Evolutionary conservation across 2,888 invertebrate species (phyloP), one percentile per base, ranked within the genome.

Genomic region (Serripes groenlandicus): DNA sequence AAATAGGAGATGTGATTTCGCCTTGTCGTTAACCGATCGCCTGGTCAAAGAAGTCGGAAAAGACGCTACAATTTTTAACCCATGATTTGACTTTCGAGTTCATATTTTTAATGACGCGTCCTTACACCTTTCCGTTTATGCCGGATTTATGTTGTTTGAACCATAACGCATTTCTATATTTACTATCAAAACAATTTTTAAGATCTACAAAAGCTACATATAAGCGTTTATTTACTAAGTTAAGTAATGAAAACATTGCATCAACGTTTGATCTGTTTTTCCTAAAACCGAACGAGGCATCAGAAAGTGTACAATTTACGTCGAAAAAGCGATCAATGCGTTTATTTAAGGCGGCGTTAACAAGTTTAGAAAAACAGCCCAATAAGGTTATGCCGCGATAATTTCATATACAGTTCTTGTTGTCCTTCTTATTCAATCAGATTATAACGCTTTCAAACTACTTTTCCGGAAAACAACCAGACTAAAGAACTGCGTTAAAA

Each of bases 111-210:
- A n/a, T n/a, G n/a, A n/a, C n/a, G n/a, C n/a, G n/a, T n/a, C n/a
- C n/a, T n/a, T n/a, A n/a, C n/a, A n/a, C n/a, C n/a, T n/a, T n/a
- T n/a, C n/a, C n/a, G n/a, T n/a, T n/a, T n/a, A n/a, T n/a, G n/a
- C n/a, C n/a, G n/a, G n/a, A n/a, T 54, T 54, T 54, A 54, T 54
- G n/a, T n/a, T n/a, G 54, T 23, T 54, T 54, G 5, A 54, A 54
- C 54, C 54, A 54, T 23, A 54, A 54, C 18, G 11, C 54, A 54
- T 21, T 54, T 54, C 54, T 7, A 21, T 54, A 11, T 54, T n/a
- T 21, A 54, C 54, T 54, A 21, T 54, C 54, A 21, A 54, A 54
- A 21, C 54, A 54, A n/a, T 54, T 54, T 54, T 21, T 7, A 21
- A 54, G 18, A 21, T 54, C 54, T 15, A 54, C 23, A 23, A 54